phyloP scores from a whole-genome alignment of 2,888 invertebrate species.

The Chrysolina americana region DNA sequence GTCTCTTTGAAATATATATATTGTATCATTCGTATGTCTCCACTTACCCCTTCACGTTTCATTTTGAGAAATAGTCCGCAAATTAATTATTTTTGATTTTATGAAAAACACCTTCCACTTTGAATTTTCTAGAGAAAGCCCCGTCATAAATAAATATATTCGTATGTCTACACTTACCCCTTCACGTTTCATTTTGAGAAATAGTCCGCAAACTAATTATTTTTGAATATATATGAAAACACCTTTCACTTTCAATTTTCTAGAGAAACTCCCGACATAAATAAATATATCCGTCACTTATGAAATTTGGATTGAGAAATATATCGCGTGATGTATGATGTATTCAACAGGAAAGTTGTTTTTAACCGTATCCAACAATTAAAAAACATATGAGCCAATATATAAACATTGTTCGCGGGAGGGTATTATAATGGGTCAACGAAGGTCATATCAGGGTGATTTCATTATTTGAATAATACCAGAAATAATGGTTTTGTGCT shows the following conservation, averaged over 20 bases:
- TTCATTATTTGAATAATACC: no score
- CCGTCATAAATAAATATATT: not conserved
- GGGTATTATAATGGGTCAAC: not conserved
- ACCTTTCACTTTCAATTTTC: not conserved
- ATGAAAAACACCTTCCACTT: not conserved
- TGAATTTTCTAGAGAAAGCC: not conserved
- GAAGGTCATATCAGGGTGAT: not conserved
- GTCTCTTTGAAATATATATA: no score
- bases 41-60: slow-evolving; percentile 9
- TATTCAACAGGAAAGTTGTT: not conserved
- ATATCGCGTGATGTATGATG: not conserved
- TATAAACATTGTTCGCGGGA: slow-evolving; percentile 7
- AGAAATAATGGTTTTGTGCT: no score
- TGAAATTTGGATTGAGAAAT: not conserved
- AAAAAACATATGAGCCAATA: slow-evolving; percentile 5
- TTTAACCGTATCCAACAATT: not conserved
- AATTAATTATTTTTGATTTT: not conserved
- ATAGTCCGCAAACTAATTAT: not conserved
- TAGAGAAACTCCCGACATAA: not conserved
- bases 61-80: not conserved
- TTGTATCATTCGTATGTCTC: not conserved
- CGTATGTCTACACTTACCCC: not conserved
- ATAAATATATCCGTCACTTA: not conserved
- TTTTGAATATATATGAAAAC: not conserved
- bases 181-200: not conserved